Base-by-base conservation (phyloP, 2,113 vertebrate species). In the Glareola pratincola region DNA sequence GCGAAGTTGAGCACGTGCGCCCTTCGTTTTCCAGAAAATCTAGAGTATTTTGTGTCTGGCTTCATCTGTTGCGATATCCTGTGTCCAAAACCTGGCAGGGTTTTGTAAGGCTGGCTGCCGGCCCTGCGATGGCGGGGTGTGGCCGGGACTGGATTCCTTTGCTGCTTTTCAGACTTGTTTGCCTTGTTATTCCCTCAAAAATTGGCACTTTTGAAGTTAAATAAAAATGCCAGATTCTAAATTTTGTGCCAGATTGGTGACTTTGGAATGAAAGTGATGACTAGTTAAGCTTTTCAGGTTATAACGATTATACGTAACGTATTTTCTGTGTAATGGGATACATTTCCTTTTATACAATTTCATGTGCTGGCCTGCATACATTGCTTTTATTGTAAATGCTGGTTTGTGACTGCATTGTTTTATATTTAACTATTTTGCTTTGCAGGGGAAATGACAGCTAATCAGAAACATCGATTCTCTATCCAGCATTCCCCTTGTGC, bases 401-500 rank as follows among this genome's bases (percentile, higher is more conserved):
- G 18, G 53, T 85, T 16, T 37, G 17, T 5, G 41, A 5, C 10
- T 36, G 23, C 6, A 3, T 60, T 72, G 67, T 67, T 10, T 0
- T 17, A 27, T 26, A 12, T 20, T 22, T 72, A 10, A 21, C 32
- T 73, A 6, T 51, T 82, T 67, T 48, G 32, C 36, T 68, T 76
- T 29, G 16, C 24, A 32, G 8, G 18, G 34, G n/a, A 78, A 51
- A 5, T 4, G 2, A 4, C 8, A 24, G 27, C 39, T 30, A 23
- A 14, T 62, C 24, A 45, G 48, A 64, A 36, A 1, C 0, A 2
- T 6, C 14, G 7, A 5, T 72, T 71, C 14, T 27, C 4, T 29
- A 1, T 22, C 4, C 1, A 34, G 23, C 8, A 0, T 36, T 32
- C 11, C 18, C 4, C 32, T 72, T 19, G 0, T 0, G 20, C 2